Evolutionary conservation across 2,113 vertebrate species (phyloP).

Genomic region (Ammodytes dubius): DNA sequence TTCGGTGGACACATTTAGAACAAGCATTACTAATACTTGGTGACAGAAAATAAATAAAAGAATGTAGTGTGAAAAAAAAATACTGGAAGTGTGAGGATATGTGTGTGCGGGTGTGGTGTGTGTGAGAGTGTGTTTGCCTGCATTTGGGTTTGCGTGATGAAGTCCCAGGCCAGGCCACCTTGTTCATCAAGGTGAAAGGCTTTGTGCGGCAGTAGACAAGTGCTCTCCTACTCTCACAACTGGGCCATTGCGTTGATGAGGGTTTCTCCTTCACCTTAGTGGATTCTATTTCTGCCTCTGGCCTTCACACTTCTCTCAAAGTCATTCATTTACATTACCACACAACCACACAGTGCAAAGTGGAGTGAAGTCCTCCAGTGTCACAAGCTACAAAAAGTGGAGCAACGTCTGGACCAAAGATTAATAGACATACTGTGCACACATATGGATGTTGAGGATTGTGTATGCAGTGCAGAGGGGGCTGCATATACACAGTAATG

Average conservation of each 20-base stretch:
- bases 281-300: slow-evolving; percentile 52
- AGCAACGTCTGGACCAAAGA: background rate
- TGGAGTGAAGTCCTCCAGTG: background rate
- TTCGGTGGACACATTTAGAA: background rate
- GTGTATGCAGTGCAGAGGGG: background rate
- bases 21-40: background rate
- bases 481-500: slow-evolving; percentile 4
- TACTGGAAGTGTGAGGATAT: background rate
- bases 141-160: background rate
- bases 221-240: slow-evolving; percentile 22
- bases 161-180: slow-evolving; percentile 5
- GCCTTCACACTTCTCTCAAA: slow-evolving; percentile 63
- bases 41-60: background rate
- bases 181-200: slow-evolving; percentile 49
- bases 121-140: background rate
- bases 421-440: slow-evolving; percentile 4
- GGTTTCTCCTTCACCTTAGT: slow-evolving; percentile 48
- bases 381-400: background rate
- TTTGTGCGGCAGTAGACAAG: slow-evolving; percentile 44
- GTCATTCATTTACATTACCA: slow-evolving; percentile 39
- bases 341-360: slow-evolving; percentile 3
- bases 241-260: slow-evolving; percentile 53
- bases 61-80: background rate
- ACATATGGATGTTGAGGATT: background rate
- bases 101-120: background rate